A percentile compares a stretch with the other conserved stretches of the same genome.
These are phyloP conservation scores for Limenitis camilla DNA, from an alignment of 2,888 invertebrate genomes.

Conservation along the genomic window DNA sequence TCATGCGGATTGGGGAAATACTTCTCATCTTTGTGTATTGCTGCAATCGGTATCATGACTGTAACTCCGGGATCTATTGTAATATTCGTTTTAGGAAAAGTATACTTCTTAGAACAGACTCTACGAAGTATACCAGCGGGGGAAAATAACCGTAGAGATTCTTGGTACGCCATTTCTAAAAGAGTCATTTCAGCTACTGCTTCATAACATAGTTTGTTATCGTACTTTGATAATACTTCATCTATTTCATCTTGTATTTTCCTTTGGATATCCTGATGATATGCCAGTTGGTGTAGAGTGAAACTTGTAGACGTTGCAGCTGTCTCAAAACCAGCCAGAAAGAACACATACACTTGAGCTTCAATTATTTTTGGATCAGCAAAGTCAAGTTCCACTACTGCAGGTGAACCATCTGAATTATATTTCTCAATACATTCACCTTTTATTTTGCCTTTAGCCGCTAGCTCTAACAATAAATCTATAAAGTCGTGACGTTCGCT, in stretches of 20 bases:
- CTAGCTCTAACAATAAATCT: slow-evolving; percentile 37
- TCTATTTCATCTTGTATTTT: slow-evolving; percentile 53
- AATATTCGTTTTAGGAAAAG: slow-evolving; percentile 35
- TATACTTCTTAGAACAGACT: slow-evolving; percentile 36
- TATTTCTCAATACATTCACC: slow-evolving; percentile 48
- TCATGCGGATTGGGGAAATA: slow-evolving; percentile 45
- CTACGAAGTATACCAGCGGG: slow-evolving; percentile 43
- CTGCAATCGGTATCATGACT: slow-evolving; percentile 46
- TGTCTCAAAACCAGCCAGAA: slow-evolving; percentile 63
- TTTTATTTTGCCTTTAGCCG: slow-evolving; percentile 40
- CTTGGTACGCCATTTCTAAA: slow-evolving; percentile 44
- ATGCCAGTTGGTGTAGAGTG: slow-evolving; percentile 51
- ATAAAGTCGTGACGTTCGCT: slow-evolving; percentile 40
- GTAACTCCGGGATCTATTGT: slow-evolving; percentile 47
- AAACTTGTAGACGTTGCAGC: slow-evolving; percentile 57
- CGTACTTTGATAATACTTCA: slow-evolving; percentile 37
- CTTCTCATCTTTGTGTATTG: slow-evolving; percentile 46
- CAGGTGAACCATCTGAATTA: slow-evolving; percentile 38
- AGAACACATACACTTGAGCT: slow-evolving; percentile 52
- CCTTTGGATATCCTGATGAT: slow-evolving; percentile 49
- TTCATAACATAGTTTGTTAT: slow-evolving; percentile 46
- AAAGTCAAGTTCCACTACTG: slow-evolving; percentile 38
- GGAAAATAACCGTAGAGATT: slow-evolving; percentile 47
- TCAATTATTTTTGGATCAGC: slow-evolving; percentile 37
- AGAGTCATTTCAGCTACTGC: slow-evolving; percentile 43